A percentile compares a stretch with the other conserved stretches of the same genome.
phyloP scores from a whole-genome alignment of 2,888 invertebrate genomes.

The Archips crataeganus region DNA sequence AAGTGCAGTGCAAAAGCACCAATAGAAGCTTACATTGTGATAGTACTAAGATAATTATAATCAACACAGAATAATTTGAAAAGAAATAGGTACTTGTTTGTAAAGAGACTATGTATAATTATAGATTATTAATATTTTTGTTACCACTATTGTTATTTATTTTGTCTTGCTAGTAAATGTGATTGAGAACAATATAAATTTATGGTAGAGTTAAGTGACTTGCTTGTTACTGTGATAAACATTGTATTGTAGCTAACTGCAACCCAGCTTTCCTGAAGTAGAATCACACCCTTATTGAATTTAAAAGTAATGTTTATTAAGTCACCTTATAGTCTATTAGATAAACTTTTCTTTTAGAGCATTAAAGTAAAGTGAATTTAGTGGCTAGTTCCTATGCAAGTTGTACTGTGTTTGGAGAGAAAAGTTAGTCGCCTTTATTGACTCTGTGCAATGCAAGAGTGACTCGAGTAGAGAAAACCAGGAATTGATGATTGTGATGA shows the following conservation, averaged over 20 bases:
- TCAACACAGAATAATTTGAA: conserved; percentile 35
- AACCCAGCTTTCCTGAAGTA: conserved; percentile 34
- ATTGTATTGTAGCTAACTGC: conserved; percentile 49
- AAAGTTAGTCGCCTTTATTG: background rate
- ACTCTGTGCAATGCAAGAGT: background rate
- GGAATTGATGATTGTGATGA: conserved; percentile 30
- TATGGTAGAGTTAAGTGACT: conserved; percentile 44
- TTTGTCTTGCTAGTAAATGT: conserved; percentile 29
- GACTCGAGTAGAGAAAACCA: background rate
- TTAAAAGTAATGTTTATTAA: conserved; percentile 10
- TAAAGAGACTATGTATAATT: conserved; percentile 12
- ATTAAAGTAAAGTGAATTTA: background rate
- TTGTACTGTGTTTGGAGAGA: conserved; percentile 3
- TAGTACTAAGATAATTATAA: conserved; percentile 55
- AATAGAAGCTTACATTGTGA: conserved; percentile 72
- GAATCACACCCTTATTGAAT: conserved; percentile 23
- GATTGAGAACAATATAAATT: conserved; percentile 34
- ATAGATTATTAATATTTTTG: conserved; percentile 33
- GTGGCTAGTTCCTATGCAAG: conserved; percentile 14
- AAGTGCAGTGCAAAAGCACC: conserved; percentile 64
- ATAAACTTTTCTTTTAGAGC: conserved; percentile 35
- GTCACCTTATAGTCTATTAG: conserved; percentile 45
- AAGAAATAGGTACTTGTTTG: conserved; percentile 29
- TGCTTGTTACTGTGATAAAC: conserved; percentile 55
- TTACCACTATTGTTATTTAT: conserved; percentile 29